These are phyloP conservation scores for Meriones psammophilus DNA, from an alignment of 2,797 vertebrate genomes.

Conservation along the genomic window DNA sequence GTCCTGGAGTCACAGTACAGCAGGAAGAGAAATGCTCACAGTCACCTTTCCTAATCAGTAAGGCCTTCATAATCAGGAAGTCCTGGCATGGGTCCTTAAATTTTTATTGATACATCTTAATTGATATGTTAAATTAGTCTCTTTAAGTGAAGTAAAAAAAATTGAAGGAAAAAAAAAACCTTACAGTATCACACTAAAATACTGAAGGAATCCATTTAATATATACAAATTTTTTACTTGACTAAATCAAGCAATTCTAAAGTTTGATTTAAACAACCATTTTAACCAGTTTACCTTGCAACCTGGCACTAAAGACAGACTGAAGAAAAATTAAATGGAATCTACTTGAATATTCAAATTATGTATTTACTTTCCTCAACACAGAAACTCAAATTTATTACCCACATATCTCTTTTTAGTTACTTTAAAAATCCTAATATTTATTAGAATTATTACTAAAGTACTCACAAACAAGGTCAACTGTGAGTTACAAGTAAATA, in stretches of 20 bases:
- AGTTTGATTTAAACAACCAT: slow-evolving; percentile 52
- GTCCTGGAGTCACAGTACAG: slow-evolving; percentile 22
- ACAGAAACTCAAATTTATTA: slow-evolving; percentile 60
- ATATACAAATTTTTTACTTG: slow-evolving; percentile 38
- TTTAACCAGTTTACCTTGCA: slow-evolving; percentile 66
- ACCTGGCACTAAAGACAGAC: slow-evolving; percentile 56
- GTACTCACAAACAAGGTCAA: slow-evolving; percentile 58
- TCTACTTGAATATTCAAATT: slow-evolving; percentile 68
- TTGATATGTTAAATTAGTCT: slow-evolving; percentile 53
- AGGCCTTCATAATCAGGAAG: slow-evolving; percentile 17
- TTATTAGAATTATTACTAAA: slow-evolving; percentile 63
- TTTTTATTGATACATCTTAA: slow-evolving; percentile 62
- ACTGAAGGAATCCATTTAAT: slow-evolving; percentile 41
- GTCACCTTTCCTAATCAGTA: slow-evolving; percentile 39
- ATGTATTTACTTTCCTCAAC: not conserved
- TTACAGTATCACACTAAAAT: slow-evolving; percentile 56
- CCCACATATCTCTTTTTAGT: slow-evolving; percentile 59
- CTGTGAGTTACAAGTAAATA: slow-evolving; percentile 41
- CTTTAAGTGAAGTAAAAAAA: slow-evolving; percentile 56
- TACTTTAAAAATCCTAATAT: slow-evolving; percentile 61
- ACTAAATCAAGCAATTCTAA: slow-evolving; percentile 54
- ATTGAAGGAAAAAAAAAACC: not conserved
- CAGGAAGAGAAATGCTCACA: slow-evolving; percentile 51
- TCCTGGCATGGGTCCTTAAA: slow-evolving; percentile 30
- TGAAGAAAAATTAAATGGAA: slow-evolving; percentile 64